A percentile compares a stretch with the other conserved stretches of the same genome.
Evolutionary conservation across 2,113 vertebrate genomes (phyloP).

Genomic region (Hemicordylus capensis): DNA sequence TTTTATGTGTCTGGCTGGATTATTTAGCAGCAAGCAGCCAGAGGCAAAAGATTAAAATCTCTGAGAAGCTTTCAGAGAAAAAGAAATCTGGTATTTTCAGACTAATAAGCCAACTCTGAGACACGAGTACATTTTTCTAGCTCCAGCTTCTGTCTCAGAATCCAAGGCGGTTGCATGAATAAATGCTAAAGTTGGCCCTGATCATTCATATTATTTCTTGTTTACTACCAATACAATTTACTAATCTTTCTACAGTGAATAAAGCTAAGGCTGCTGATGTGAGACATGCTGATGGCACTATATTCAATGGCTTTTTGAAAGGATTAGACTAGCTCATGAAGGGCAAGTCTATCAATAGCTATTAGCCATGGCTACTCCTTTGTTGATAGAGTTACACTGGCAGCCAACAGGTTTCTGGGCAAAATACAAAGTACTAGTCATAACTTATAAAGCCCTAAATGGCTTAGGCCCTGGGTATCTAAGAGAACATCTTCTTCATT

Average conservation of each 20-base stretch:
- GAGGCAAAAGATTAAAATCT: conserved; percentile 6
- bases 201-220: not conserved
- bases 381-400: too few relatives aligned
- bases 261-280: not conserved
- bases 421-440: too few relatives aligned
- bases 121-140: not conserved
- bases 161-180: not conserved
- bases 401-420: too few relatives aligned
- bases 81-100: not conserved
- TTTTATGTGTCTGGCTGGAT: conserved; percentile 16
- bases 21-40: not conserved
- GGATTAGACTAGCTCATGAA: too few relatives aligned
- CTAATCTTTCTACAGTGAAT: not conserved
- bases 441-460: too few relatives aligned
- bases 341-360: too few relatives aligned
- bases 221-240: not conserved
- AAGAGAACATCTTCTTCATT: too few relatives aligned
- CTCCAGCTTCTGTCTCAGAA: not conserved
- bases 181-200: not conserved
- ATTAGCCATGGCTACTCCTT: too few relatives aligned
- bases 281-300: not conserved
- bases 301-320: not conserved
- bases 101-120: not conserved
- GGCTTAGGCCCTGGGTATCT: too few relatives aligned
- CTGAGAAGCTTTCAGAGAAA: conserved; percentile 1